Evolutionary conservation across 1,140 invertebrate genomes (phyloP).

Genomic region (Copidosoma floridanum): DNA sequence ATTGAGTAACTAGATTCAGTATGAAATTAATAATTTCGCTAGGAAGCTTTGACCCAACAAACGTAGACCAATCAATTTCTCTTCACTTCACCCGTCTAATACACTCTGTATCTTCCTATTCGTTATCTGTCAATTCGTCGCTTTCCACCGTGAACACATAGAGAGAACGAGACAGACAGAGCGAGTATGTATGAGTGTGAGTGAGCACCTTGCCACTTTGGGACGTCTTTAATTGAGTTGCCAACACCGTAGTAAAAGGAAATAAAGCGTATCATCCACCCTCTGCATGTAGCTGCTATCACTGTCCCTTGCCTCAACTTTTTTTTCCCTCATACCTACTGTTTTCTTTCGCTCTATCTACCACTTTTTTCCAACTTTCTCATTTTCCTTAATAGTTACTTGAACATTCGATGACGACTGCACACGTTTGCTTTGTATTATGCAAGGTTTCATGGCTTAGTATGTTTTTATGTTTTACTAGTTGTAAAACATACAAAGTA

Average conservation of each 20-base stretch:
- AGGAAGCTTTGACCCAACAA: background rate
- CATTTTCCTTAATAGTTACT: slow-evolving; percentile 18
- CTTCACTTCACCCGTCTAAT: background rate
- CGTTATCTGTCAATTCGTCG: slow-evolving; percentile 39
- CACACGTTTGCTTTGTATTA: too few relatives aligned
- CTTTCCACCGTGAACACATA: slow-evolving; percentile 33
- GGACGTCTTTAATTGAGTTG: slow-evolving; percentile 57
- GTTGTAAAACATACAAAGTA: too few relatives aligned
- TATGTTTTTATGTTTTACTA: too few relatives aligned
- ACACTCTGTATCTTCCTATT: background rate
- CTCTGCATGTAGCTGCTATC: background rate
- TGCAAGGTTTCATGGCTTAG: too few relatives aligned
- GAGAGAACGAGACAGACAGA: slow-evolving; percentile 24
- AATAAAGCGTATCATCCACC: slow-evolving; percentile 15
- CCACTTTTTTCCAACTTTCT: background rate
- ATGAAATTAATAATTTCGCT: too few relatives aligned
- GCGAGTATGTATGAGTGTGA: too few relatives aligned
- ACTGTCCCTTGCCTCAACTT: background rate
- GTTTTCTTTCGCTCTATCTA: background rate
- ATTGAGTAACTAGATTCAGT: too few relatives aligned
- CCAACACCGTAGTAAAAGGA: slow-evolving; percentile 26
- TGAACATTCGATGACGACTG: too few relatives aligned
- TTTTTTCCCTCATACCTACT: background rate
- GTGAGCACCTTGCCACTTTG: slow-evolving; percentile 33
- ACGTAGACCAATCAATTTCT: background rate